Evolutionary conservation across 2,797 vertebrate species (phyloP).

Genomic region (Ambastaia sidthimunki): DNA sequence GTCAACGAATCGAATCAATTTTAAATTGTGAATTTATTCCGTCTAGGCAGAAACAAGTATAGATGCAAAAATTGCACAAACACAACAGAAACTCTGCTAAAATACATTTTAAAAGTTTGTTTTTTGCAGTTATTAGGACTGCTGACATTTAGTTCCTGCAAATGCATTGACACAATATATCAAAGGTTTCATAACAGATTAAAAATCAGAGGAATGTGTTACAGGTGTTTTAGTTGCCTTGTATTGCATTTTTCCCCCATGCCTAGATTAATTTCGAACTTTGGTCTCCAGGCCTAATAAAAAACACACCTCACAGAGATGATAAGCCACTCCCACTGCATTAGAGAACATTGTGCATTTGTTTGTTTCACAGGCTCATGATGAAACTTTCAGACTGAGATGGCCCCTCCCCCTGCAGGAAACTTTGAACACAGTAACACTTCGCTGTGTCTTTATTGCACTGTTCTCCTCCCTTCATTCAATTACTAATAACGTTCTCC

Average conservation of each 20-base stretch:
- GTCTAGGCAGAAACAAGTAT: too few species aligned
- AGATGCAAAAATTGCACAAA: too few species aligned
- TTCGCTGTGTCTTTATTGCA: slow-evolving; percentile 36
- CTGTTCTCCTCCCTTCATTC: slow-evolving; percentile 30
- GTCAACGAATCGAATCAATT: neutral
- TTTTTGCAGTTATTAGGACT: too few species aligned
- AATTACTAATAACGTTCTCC: slow-evolving; percentile 23
- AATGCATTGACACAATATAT: too few species aligned
- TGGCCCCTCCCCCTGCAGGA: neutral
- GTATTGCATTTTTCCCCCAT: neutral
- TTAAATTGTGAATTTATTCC: too few species aligned
- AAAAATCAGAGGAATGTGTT: too few species aligned
- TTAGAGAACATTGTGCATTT: neutral
- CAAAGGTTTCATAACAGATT: too few species aligned
- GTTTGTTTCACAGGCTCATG: slow-evolving; percentile 33
- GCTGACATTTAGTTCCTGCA: too few species aligned
- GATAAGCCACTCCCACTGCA: neutral
- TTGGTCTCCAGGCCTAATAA: neutral
- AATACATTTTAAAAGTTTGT: too few species aligned
- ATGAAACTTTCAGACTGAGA: neutral
- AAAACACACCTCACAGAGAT: slow-evolving; percentile 20
- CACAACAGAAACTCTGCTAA: too few species aligned
- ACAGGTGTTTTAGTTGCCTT: neutral
- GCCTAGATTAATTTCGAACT: neutral
- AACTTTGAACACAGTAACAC: slow-evolving; percentile 39